Base-by-base conservation (phyloP, 2,797 vertebrate genomes). In the Sebastes umbrosus region DNA sequence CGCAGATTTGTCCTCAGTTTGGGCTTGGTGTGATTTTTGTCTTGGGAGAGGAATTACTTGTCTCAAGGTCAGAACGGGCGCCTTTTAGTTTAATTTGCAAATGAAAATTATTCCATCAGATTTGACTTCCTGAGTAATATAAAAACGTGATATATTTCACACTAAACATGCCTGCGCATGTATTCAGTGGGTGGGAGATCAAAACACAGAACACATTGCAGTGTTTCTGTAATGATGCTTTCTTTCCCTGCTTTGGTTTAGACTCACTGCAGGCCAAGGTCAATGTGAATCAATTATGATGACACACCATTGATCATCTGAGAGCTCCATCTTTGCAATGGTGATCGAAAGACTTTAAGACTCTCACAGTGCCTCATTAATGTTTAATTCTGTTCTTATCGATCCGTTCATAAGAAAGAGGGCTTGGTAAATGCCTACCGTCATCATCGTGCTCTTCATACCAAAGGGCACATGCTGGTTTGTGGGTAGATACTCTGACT, bases 321-420 rank as follows among this genome's bases (percentile, higher is more conserved):
- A 88, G 86, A 63, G 80, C 85, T 84, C 76, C 83, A 59, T 88
- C 88, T 85, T 79, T 75, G 68, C 80, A 25, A 87, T 73, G 60
- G 66, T 85, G 87, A 90, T 79, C 73, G 84, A 93, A 83, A 73
- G 81, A 91, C 83, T 91, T 88, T 83, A 90, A 89, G 83, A 93
- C 88, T 78, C 88, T 87, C 80, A 75, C 85, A 73, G 79, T n/a
- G 66, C 75, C 88, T 91, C 88, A 90, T 94, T 88, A 91, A 93
- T 91, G 79, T 91, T 94, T 93, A 46, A 93, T 91, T 81, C 22
- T 58, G 46, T 67, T 77, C 65, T 20, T 68, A 91, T 90, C 32
- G 89, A 88, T 90, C 82, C n/a, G 39, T 70, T 87, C 62, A 59
- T 87, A 79, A 90, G 83, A 83, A 90, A 87, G 69, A 87, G 59